Evolutionary conservation across 2,888 invertebrate genomes (phyloP), one percentile per base, ranked within the genome.

Genomic region (Drosophila greeni): DNA sequence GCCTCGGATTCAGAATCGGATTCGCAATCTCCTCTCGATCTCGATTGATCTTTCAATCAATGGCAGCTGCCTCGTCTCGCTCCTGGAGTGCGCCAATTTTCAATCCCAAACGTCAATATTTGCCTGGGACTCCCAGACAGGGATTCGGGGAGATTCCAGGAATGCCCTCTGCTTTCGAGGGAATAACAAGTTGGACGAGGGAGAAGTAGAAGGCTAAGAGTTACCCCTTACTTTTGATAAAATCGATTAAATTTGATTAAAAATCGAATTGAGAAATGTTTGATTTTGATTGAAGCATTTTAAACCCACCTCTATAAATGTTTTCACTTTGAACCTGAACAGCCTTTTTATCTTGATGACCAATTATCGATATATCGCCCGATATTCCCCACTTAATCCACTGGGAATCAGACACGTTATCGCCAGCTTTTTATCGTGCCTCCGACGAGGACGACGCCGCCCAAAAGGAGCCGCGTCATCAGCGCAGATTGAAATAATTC

Each of bases 401-500:
- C 14, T 29, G 24, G 24, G 31, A 14, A 57, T 39, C 59, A 11
- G 23, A 48, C 40, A 66, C 48, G 36, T 78, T 78, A 78, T 78
- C 78, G 76, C 72, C 77, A 79, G 76, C 81, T 80, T 82, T 82
- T 76, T 77, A 80, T 76, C 82, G 67, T 56, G 72, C 75, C 74
- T 47, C 45, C 31, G 18, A 45, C 29, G 29, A 31, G 29, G 29
- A 31, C 29, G 18, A 29, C 18, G 45, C 14, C 18, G 37, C 51
- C 42, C 42, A 62, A 58, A 83, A 76, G 72, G 66, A 77, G 84
- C 84, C 71, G 66, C 82, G 82, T 82, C 81, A 83, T 82, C 82
- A 74, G 74, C 75, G 76, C 71, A 82, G 83, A 82, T 82, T 82
- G 83, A 82, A 82, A 83, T 82, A 82, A 82, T 82, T 82, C 71